These are phyloP conservation scores for Hephaestus fuliginosus DNA, from an alignment of 2,797 vertebrate species.

Conservation along the genomic window DNA sequence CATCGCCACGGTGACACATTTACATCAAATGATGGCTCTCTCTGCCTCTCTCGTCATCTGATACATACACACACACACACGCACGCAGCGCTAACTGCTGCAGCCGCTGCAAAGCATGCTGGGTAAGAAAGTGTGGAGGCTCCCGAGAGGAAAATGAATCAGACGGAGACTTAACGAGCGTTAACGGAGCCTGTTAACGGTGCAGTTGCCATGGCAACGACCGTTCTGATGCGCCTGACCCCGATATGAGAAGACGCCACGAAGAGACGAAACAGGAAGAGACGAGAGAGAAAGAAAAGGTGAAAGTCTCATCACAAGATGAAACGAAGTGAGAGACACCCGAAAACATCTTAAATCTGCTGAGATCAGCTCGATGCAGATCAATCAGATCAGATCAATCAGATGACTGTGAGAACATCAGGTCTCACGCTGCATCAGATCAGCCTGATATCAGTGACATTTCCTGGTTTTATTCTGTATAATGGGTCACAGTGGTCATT, in stretches of 20 bases:
- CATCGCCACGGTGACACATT: conserved; percentile 34
- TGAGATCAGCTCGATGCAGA: no score
- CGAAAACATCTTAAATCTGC: no score
- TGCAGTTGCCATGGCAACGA: conserved; percentile 51
- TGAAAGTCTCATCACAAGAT: neutral
- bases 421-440: no score
- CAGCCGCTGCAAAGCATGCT: conserved; percentile 55
- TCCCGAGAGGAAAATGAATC: conserved; percentile 29
- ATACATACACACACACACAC: conserved; percentile 6
- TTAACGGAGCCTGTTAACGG: conserved; percentile 6
- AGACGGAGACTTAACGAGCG: conserved; percentile 15
- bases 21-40: conserved; percentile 29
- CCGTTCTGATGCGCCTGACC: conserved; percentile 21
- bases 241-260: conserved; percentile 26
- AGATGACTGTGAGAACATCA: no score
- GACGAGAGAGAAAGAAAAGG: neutral
- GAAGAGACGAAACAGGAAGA: conserved; percentile 9
- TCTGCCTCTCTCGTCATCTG: conserved; percentile 30
- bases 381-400: no score
- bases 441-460: no score
- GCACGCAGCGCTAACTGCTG: neutral
- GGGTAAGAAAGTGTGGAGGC: conserved; percentile 41
- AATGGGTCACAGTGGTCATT: no score
- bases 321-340: no score
- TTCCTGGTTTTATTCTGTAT: no score